Conservation (phyloP, 2,888 invertebrate genomes). For the Diogma glabrata region DNA sequence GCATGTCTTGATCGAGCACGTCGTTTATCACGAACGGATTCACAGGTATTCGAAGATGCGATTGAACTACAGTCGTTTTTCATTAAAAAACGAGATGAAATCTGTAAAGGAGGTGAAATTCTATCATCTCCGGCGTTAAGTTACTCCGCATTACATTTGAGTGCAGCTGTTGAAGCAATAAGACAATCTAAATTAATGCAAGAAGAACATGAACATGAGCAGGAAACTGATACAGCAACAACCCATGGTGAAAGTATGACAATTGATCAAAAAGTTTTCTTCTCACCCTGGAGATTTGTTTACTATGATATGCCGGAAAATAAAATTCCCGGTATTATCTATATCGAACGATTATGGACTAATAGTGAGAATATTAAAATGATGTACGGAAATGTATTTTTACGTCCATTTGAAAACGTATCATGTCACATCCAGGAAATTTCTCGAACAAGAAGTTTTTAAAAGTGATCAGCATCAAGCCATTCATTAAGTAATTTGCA, state of each 20-base stretch:
- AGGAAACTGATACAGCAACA: constrained; percentile 31
- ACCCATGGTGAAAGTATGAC: constrained; percentile 50
- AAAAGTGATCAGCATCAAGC: constrained; percentile 83
- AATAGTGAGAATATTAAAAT: constrained; percentile 71
- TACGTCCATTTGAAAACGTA: constrained; percentile 90
- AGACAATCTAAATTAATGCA: constrained; percentile 65
- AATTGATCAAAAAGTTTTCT: constrained; percentile 64
- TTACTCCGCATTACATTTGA: constrained; percentile 66
- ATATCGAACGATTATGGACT: constrained; percentile 83
- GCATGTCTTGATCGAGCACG: constrained; percentile 84
- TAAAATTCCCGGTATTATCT: constrained; percentile 63
- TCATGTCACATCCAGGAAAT: constrained; percentile 89
- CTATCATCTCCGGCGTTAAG: constrained; percentile 78
- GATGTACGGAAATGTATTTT: constrained; percentile 86
- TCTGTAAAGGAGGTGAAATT: constrained; percentile 37
- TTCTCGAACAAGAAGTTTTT: constrained; percentile 93
- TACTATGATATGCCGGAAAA: constrained; percentile 57
- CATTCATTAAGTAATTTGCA: constrained; percentile 70
- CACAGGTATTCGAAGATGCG: constrained; percentile 91
- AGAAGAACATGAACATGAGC: constrained; percentile 62
- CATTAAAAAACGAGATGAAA: constrained; percentile 58
- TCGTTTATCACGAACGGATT: constrained; percentile 78
- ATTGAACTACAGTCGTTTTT: constrained; percentile 87
- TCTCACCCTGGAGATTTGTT: constrained; percentile 83
- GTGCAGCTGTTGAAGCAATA: constrained; percentile 60